Percentiles rank a stretch among this genome's conserved stretches.
Conservation (phyloP, 2,113 vertebrate species). For the Pomatorhinus ruficollis region DNA sequence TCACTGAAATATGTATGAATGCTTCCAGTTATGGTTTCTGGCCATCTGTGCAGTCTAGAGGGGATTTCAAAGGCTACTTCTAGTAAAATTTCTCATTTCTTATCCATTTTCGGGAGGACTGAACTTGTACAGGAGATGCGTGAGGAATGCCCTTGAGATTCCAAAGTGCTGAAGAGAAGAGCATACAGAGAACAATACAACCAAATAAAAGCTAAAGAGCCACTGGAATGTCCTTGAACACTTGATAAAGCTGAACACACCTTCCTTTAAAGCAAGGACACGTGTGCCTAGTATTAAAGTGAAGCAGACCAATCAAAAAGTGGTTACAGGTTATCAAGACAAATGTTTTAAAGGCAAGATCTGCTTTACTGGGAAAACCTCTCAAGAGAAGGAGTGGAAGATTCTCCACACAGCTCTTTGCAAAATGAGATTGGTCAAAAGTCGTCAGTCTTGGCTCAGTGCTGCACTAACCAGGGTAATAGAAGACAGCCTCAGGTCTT, state of each 20-base stretch:
- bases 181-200: not conserved
- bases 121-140: not conserved
- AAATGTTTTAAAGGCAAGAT: not conserved
- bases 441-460: not conserved
- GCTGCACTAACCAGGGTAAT: not conserved
- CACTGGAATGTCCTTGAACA: not conserved
- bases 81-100: slow-evolving; percentile 27
- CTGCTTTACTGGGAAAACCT: not conserved
- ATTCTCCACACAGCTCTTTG: not conserved
- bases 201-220: not conserved
- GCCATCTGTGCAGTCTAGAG: slow-evolving; percentile 7
- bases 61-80: slow-evolving; percentile 20
- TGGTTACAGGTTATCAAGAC: not conserved
- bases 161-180: not conserved
- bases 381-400: not conserved
- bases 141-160: not conserved
- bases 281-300: not conserved
- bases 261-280: not conserved
- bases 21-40: not conserved
- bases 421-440: not conserved
- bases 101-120: not conserved
- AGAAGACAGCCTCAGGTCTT: not conserved
- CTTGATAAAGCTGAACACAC: slow-evolving; percentile 4
- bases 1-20: slow-evolving; percentile 18
- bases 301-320: not conserved